These are phyloP conservation scores for Callyntrura guangdongensis DNA, from an alignment of 2,888 invertebrate species.

Conservation along the genomic window DNA sequence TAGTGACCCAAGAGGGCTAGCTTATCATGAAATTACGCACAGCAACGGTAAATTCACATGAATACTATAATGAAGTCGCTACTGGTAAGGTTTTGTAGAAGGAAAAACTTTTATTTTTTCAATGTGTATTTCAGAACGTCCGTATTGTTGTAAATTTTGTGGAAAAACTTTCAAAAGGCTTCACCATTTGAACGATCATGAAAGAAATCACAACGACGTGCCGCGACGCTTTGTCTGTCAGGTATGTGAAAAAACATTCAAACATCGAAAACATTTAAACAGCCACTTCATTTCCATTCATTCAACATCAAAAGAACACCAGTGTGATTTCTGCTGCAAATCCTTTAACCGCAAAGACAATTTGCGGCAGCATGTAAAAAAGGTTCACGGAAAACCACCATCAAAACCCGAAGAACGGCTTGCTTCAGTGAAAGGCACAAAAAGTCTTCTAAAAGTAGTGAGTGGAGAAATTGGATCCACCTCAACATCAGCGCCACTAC, in stretches of 20 bases:
- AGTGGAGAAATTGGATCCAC: not conserved
- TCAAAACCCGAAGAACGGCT: not conserved
- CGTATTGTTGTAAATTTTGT: conserved; percentile 73
- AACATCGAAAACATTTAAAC: conserved; percentile 72
- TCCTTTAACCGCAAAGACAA: conserved; percentile 75
- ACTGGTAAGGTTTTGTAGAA: not conserved
- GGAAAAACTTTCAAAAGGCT: conserved; percentile 72
- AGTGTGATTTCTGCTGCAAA: conserved; percentile 67
- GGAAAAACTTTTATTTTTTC: not conserved
- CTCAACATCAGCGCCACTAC: not conserved
- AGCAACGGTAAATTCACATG: conserved; percentile 57
- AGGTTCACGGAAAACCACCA: conserved; percentile 51
- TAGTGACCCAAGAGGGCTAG: conserved; percentile 69
- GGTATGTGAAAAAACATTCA: conserved; percentile 71
- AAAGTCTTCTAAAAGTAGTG: not conserved
- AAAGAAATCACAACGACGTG: conserved; percentile 67
- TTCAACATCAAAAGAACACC: conserved; percentile 58
- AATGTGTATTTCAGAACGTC: conserved; percentile 48
- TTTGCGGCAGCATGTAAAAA: conserved; percentile 70
- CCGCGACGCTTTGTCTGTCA: conserved; percentile 60
- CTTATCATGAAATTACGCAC: conserved; percentile 73
- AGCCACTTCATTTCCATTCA: conserved; percentile 70
- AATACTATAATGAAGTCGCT: not conserved
- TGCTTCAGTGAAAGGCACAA: not conserved
- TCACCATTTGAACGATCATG: conserved; percentile 77